A percentile compares a stretch with the other conserved stretches of the same genome.
phyloP scores from a whole-genome alignment of 2,797 vertebrate species.

The Poecilia picta region DNA sequence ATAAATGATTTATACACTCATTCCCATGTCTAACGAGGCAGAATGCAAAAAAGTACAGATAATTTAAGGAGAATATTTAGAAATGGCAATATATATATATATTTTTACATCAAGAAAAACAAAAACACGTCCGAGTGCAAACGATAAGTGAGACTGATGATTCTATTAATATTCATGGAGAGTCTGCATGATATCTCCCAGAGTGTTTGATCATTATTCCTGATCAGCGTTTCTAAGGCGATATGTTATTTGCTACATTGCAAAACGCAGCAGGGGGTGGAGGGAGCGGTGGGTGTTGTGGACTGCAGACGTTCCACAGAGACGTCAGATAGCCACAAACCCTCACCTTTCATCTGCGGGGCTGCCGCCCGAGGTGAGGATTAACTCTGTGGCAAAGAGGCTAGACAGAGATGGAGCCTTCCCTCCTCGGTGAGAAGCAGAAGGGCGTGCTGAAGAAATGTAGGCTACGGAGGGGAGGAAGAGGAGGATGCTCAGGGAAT shows the following conservation, averaged over 20 bases:
- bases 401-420: conserved; percentile 61
- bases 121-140: conserved; percentile 21
- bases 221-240: conserved; percentile 48
- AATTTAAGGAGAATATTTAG: conserved; percentile 31
- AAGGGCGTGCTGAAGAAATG: conserved; percentile 23
- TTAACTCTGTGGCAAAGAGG: conserved; percentile 66
- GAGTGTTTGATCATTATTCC: conserved; percentile 53
- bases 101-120: too few relatives aligned
- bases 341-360: conserved; percentile 75
- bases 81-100: conserved; percentile 11
- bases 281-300: conserved; percentile 6
- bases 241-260: conserved; percentile 61
- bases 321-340: conserved; percentile 54
- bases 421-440: conserved; percentile 42
- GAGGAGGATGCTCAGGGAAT: conserved; percentile 20
- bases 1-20: conserved; percentile 49
- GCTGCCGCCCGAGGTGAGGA: conserved; percentile 71
- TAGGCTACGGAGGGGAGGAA: conserved; percentile 22
- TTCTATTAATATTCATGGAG: conserved; percentile 32
- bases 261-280: conserved; percentile 48
- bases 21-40: conserved; percentile 21
- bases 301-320: conserved; percentile 40
- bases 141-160: conserved; percentile 45
- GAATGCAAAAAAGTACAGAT: conserved; percentile 35
- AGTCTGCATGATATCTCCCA: conserved; percentile 21